Conservation (phyloP, 2,113 vertebrate species). For the Microtus richardsoni region DNA sequence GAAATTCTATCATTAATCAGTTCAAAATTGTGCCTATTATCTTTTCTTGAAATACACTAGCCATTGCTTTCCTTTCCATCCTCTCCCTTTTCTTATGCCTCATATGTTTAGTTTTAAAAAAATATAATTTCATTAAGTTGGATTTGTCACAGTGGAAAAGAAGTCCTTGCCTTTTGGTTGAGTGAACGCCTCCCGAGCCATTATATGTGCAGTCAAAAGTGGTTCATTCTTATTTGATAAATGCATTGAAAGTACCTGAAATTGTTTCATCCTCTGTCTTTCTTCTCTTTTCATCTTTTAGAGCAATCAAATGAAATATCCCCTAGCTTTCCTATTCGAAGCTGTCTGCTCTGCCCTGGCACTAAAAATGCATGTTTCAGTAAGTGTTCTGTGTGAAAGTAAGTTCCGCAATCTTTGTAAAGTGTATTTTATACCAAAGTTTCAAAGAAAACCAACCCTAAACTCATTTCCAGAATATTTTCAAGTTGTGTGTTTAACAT, state of each 20-base stretch:
- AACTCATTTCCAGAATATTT: conserved; percentile 55
- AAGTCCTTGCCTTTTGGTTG: conserved; percentile 83
- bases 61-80: conserved; percentile 56
- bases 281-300: conserved; percentile 84
- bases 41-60: conserved; percentile 75
- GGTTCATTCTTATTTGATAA: conserved; percentile 85
- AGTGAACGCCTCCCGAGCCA: conserved; percentile 82
- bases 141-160: conserved; percentile 82
- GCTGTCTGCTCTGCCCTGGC: conserved; percentile 78
- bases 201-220: conserved; percentile 83
- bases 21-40: conserved; percentile 81
- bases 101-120: conserved; percentile 59
- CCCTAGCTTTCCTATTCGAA: conserved; percentile 84
- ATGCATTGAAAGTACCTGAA: conserved; percentile 83
- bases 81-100: conserved; percentile 57
- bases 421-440: conserved; percentile 54
- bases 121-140: conserved; percentile 73
- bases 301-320: conserved; percentile 86
- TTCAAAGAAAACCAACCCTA: conserved; percentile 33
- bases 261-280: conserved; percentile 84
- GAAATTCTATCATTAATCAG: conserved; percentile 83
- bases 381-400: conserved; percentile 75
- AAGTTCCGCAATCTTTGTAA: conserved; percentile 79
- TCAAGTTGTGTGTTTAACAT: conserved; percentile 59
- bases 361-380: conserved; percentile 81